These are phyloP conservation scores for Griposia aprilina DNA, from an alignment of 2,888 invertebrate genomes.

Conservation along the genomic window DNA sequence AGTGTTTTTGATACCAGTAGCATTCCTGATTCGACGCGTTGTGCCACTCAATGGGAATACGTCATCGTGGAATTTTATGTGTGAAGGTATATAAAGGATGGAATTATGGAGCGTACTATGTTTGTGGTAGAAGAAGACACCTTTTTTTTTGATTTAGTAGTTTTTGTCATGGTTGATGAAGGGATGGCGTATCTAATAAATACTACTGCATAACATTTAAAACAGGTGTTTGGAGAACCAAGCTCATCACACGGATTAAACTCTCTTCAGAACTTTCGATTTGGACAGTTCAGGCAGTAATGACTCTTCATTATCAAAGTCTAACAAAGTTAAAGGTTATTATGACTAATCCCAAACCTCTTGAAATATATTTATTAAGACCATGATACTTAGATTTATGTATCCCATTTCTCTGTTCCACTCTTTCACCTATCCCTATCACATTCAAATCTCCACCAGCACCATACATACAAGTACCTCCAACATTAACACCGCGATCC, in stretches of 20 bases:
- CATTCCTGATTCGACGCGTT: slow-evolving; percentile 66
- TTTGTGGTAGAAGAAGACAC: background rate
- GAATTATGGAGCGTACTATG: slow-evolving; percentile 6
- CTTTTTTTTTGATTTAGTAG: background rate
- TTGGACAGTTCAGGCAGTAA: background rate
- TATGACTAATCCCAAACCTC: background rate
- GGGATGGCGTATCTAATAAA: slow-evolving; percentile 1
- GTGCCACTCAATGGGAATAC: slow-evolving; percentile 56
- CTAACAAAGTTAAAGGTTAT: background rate
- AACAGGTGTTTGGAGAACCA: background rate
- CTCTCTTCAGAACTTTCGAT: background rate
- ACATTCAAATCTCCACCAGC: slow-evolving; percentile 10
- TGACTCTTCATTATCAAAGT: background rate
- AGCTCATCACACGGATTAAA: background rate
- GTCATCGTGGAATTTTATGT: slow-evolving; percentile 52
- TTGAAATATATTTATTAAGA: no score
- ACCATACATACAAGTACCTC: background rate
- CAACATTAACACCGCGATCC: slow-evolving; percentile 43
- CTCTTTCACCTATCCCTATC: background rate
- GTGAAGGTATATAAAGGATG: slow-evolving; percentile 15
- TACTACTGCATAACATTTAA: background rate
- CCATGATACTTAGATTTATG: no score
- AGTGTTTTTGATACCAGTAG: slow-evolving; percentile 68
- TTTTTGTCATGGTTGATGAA: background rate
- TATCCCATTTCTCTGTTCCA: background rate